Evolutionary conservation across 2,888 invertebrate species (phyloP).

Genomic region (Netelia melanura): DNA sequence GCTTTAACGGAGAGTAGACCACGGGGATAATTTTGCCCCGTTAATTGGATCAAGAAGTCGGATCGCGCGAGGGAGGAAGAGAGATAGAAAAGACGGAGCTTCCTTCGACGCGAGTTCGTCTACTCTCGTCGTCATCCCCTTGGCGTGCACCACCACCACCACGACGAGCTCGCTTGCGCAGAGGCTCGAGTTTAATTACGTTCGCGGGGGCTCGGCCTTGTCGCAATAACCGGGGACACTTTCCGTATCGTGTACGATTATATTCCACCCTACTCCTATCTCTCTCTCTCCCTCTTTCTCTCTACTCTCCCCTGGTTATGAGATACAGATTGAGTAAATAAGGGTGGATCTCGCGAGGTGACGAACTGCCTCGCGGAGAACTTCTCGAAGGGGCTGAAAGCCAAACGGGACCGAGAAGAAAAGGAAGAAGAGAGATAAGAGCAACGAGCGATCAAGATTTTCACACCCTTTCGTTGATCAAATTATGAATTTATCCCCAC

Average conservation of each 20-base stretch:
- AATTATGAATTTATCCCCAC: slow-evolving; percentile 65
- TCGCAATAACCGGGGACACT: slow-evolving; percentile 78
- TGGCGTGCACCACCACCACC: slow-evolving; percentile 68
- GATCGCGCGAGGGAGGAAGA: slow-evolving; percentile 77
- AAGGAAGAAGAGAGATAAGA: slow-evolving; percentile 29
- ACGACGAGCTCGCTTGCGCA: slow-evolving; percentile 52
- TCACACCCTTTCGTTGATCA: slow-evolving; percentile 65
- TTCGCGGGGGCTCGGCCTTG: slow-evolving; percentile 76
- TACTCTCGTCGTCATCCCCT: slow-evolving; percentile 36
- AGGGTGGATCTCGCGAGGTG: slow-evolving; percentile 64
- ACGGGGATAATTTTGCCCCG: slow-evolving; percentile 81
- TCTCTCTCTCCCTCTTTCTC: slow-evolving; percentile 49
- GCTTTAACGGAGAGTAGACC: slow-evolving; percentile 71
- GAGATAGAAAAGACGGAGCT: slow-evolving; percentile 58
- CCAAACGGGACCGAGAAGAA: slow-evolving; percentile 18
- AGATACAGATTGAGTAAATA: slow-evolving; percentile 73
- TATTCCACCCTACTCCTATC: slow-evolving; percentile 61
- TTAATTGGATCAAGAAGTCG: slow-evolving; percentile 85
- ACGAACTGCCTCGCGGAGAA: slow-evolving; percentile 44
- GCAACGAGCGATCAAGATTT: slow-evolving; percentile 29
- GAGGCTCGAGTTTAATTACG: slow-evolving; percentile 81
- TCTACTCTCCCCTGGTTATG: slow-evolving; percentile 62
- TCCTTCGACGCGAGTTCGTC: slow-evolving; percentile 74
- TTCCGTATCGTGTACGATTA: slow-evolving; percentile 72
- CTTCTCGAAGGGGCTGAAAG: slow-evolving; percentile 22